Conservation (phyloP, 2,888 invertebrate genomes). For the Podabrus alpinus region DNA sequence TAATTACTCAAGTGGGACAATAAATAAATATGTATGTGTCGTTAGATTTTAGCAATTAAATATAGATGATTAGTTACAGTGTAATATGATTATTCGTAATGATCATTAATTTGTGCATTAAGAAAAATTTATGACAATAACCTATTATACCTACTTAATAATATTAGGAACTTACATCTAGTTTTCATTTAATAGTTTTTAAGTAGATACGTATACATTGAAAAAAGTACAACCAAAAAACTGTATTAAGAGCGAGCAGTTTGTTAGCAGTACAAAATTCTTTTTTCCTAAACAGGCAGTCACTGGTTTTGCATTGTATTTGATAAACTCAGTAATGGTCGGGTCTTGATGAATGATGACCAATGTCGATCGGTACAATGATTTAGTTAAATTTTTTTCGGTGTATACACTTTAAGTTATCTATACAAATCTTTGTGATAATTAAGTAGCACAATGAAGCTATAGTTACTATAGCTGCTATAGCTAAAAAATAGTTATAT, state of each 20-base stretch:
- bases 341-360: too few species aligned
- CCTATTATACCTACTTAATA: background rate
- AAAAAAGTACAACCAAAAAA: background rate
- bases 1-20: slow-evolving; percentile 33
- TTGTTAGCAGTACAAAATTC: background rate
- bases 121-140: slow-evolving; percentile 11
- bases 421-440: slow-evolving; percentile 1
- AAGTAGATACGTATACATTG: background rate
- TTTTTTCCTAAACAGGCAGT: background rate
- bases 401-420: background rate
- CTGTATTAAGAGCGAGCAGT: background rate
- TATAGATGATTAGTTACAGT: slow-evolving; percentile 16
- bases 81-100: background rate
- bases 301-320: too few species aligned
- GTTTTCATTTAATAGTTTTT: background rate
- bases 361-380: background rate
- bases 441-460: slow-evolving; percentile 1
- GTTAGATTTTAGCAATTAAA: slow-evolving; percentile 10
- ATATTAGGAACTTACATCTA: background rate
- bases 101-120: slow-evolving; percentile 11
- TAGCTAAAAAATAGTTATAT: background rate
- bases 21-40: slow-evolving; percentile 26
- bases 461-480: background rate
- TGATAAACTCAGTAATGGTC: too few species aligned
- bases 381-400: background rate